Evolutionary conservation across 2,888 invertebrate genomes (phyloP), one percentile per base, ranked within the genome.

Genomic region (Agonopterix arenella): DNA sequence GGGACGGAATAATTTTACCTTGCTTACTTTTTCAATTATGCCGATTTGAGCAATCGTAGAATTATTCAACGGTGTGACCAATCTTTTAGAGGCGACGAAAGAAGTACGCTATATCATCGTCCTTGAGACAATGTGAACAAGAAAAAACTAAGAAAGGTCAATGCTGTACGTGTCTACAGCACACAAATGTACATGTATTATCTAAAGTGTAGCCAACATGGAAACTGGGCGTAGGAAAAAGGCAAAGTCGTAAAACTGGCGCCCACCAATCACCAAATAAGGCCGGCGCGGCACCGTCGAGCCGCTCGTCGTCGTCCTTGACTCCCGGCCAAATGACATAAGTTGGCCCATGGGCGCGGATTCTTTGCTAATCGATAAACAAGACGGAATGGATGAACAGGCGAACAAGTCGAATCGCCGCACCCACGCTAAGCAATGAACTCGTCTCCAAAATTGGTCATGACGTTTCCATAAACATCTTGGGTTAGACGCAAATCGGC

Each of bases 191-290:
- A 70, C 61, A 69, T 67, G 70, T 76, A 73, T 76, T 74, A 80
- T 74, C 73, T 73, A 68, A 78, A 80, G 66, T 75, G 72, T 71
- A 77, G 72, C 73, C 69, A 73, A 79, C 76, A 80, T 83, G 69
- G 77, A 80, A 81, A 84, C 81, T 66, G 74, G 70, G 79, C 78
- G 73, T 76, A 77, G 79, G 78, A 84, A 85, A 86, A 85, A 83
- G 80, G 80, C 84, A 73, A 83, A 83, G 89, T 83, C 84, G 75
- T 89, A 88, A 89, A 88, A 83, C 76, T 82, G 86, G 89, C 86
- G 88, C 86, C 88, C 86, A 86, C 86, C 85, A 84, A 85, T 84
- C 73, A 75, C 84, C 85, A 83, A 89, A 89, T 86, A 88, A 85
- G 89, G 89, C 78, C 80, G 59, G 78, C 80, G 73, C 73, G 81